phyloP scores from a whole-genome alignment of 2,113 vertebrate species.

The Centropus unirufus region DNA sequence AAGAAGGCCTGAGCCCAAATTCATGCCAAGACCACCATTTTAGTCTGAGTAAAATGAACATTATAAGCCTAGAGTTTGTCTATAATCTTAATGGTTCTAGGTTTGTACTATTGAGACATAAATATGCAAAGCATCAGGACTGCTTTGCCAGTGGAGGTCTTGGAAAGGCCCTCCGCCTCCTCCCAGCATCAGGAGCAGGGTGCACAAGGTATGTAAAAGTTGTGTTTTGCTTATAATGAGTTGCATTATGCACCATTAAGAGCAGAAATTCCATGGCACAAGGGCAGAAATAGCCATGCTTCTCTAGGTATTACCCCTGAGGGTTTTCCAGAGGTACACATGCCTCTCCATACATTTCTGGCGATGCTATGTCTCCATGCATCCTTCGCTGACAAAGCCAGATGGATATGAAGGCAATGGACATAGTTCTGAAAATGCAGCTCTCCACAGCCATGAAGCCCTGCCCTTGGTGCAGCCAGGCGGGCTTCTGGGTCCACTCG shows the following conservation, averaged over 20 bases:
- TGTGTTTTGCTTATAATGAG: not conserved
- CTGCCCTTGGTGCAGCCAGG: not conserved
- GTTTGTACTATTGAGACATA: not conserved
- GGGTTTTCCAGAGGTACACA: not conserved
- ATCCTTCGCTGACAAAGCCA: not conserved
- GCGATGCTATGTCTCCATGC: not conserved
- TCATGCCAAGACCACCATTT: not conserved
- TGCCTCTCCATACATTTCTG: not conserved
- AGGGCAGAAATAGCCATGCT: not conserved
- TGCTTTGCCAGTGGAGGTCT: not conserved
- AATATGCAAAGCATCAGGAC: fast-evolving
- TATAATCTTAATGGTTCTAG: not conserved
- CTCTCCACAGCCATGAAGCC: fast-evolving
- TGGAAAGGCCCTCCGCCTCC: not conserved
- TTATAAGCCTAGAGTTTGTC: not conserved
- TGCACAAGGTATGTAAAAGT: not conserved
- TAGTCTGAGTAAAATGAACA: not conserved
- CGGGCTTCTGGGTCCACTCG: fast-evolving
- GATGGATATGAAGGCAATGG: not conserved
- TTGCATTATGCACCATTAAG: not conserved
- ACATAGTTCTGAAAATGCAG: not conserved
- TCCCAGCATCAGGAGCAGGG: not conserved
- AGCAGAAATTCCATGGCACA: not conserved
- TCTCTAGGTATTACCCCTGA: not conserved
- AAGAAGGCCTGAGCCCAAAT: not conserved